Base-by-base conservation (phyloP, 2,888 invertebrate species). In the Tribolium freemani region DNA sequence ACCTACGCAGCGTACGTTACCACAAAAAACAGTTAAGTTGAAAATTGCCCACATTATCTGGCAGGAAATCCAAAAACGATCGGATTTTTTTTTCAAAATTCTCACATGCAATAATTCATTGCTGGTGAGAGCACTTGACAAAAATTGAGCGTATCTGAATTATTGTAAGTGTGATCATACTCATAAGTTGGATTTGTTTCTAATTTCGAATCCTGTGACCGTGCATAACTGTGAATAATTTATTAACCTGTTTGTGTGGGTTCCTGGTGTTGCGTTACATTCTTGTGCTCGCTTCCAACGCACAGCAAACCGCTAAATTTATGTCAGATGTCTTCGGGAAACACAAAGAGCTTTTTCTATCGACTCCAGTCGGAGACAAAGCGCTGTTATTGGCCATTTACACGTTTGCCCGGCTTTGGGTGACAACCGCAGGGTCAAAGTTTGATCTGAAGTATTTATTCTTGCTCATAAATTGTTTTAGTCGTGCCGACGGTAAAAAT, bases 231-330 rank as follows among this genome's bases (percentile, higher is more conserved):
- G 64, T 58, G 57, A 30, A 72, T 78, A 78, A 82, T 81, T 81
- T 82, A 82, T 82, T 77, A 77, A 78, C 78, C 80, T 77, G 78
- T 77, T 77, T 81, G 82, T 82, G 82, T 82, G 82, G 81, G 82
- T 80, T 81, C 79, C 63, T 73, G 76, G 78, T 75, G 78, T 77
- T 76, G 70, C 78, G 79, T 80, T 76, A 77, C 81, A 81, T 82
- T 81, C 80, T 75, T 78, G 74, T 75, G 75, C 72, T 75, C 77
- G 76, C 74, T 77, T 73, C 79, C 80, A 79, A 80, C 81, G 78
- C 80, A 75, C 70, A 72, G 73, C 76, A 74, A 78, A 75, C 71
- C 67, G 44, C 60, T 57, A 69, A 74, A 76, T 75, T 72, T 74
- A 73, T 70, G 70, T 58, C 66, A 45, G 69, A 57, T 74, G 73